Evolutionary conservation across 2,888 invertebrate species (phyloP).

Genomic region (Ectropis crepuscularia): DNA sequence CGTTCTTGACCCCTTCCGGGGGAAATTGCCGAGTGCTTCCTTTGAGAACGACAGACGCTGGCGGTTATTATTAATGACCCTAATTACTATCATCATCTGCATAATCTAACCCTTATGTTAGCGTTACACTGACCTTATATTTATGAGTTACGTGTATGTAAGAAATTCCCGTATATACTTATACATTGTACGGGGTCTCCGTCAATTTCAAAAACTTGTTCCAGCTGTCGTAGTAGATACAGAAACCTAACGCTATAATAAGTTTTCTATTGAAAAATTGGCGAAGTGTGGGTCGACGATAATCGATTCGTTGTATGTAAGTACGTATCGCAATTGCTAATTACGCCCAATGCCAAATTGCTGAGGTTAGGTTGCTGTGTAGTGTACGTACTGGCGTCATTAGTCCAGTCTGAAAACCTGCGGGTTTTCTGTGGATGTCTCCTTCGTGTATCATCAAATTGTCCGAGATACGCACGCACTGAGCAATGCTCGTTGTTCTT

Average conservation of each 20-base stretch:
- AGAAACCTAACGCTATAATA: not conserved
- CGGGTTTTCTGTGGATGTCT: not conserved
- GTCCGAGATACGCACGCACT: constrained; percentile 1
- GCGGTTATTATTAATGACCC: too few species aligned
- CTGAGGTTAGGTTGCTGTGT: not conserved
- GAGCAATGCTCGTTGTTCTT: not conserved
- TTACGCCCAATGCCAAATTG: constrained; percentile 23
- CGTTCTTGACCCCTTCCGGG: constrained; percentile 44
- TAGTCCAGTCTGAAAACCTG: too few species aligned
- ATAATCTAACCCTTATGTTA: too few species aligned
- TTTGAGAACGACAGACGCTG: constrained; percentile 28
- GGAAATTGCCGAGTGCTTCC: constrained; percentile 43
- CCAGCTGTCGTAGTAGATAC: not conserved
- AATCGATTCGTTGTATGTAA: constrained; percentile 13
- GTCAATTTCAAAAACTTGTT: not conserved
- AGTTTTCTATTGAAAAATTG: constrained; percentile 14
- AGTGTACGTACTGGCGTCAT: too few species aligned
- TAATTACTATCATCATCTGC: too few species aligned
- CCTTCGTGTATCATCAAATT: constrained; percentile 6
- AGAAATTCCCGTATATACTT: too few species aligned
- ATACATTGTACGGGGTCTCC: not conserved
- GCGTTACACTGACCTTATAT: too few species aligned
- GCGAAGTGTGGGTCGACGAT: constrained; percentile 6
- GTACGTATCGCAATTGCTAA: constrained; percentile 24
- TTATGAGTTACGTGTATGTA: too few species aligned